These are phyloP conservation scores for Cyclina sinensis DNA, from an alignment of 1,140 invertebrate species.

Conservation along the genomic window DNA sequence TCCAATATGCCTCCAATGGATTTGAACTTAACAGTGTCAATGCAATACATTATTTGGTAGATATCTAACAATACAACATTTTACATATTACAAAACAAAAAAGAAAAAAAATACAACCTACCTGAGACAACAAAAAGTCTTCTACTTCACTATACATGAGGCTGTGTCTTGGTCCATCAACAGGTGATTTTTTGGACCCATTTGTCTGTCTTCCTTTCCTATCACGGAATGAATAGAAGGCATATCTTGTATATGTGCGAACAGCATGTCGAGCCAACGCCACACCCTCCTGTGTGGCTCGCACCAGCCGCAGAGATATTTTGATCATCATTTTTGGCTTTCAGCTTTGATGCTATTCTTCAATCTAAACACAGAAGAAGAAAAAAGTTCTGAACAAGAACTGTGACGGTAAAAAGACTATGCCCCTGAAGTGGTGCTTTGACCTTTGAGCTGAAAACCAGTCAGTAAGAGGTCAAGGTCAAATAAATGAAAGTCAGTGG, in stretches of 20 bases:
- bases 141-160: constrained; percentile 71
- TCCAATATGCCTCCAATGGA: too few species aligned
- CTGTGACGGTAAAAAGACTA: too few species aligned
- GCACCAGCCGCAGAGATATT: constrained; percentile 57
- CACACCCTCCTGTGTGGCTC: constrained; percentile 72
- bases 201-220: constrained; percentile 72
- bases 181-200: constrained; percentile 35
- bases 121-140: constrained; percentile 74
- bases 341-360: not conserved
- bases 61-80: too few species aligned
- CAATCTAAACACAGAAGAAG: too few species aligned
- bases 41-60: too few species aligned
- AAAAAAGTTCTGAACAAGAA: too few species aligned
- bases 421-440: too few species aligned
- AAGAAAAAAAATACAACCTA: constrained; percentile 34
- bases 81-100: too few species aligned
- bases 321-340: constrained; percentile 59
- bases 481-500: too few species aligned
- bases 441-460: too few species aligned
- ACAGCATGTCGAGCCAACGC: constrained; percentile 66
- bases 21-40: too few species aligned
- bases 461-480: too few species aligned
- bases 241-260: constrained; percentile 73
- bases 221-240: constrained; percentile 73
- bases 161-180: constrained; percentile 70